Evolutionary conservation across 2,888 invertebrate species (phyloP).

Genomic region (Macrosoma leucophasiata): DNA sequence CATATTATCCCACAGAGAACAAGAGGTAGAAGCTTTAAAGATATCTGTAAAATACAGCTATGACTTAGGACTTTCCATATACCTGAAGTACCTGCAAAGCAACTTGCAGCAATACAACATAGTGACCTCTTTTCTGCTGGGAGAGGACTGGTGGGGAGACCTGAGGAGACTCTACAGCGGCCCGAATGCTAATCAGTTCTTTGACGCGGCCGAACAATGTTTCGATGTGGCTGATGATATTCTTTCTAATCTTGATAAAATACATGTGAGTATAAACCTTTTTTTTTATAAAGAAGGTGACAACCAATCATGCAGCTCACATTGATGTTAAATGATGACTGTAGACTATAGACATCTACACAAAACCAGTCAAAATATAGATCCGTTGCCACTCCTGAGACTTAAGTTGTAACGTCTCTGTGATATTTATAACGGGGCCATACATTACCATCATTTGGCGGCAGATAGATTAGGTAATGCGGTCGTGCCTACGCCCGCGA

Average conservation of each 20-base stretch:
- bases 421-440: too few species aligned
- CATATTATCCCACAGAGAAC: conserved; percentile 14
- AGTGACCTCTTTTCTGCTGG: conserved; percentile 49
- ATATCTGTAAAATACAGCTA: conserved; percentile 48
- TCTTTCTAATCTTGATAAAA: conserved; percentile 52
- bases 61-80: conserved; percentile 52
- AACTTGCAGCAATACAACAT: conserved; percentile 50
- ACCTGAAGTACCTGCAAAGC: conserved; percentile 56
- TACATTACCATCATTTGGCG: too few species aligned
- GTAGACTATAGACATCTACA: too few species aligned
- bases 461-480: too few species aligned
- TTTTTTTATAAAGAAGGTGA: too few species aligned
- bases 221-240: conserved; percentile 53
- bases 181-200: conserved; percentile 41
- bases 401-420: too few species aligned
- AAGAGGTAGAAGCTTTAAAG: conserved; percentile 38
- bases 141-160: conserved; percentile 58
- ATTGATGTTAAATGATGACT: too few species aligned
- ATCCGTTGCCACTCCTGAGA: too few species aligned
- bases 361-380: too few species aligned
- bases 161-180: conserved; percentile 47
- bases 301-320: too few species aligned
- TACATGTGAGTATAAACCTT: conserved; percentile 51
- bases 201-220: conserved; percentile 46
- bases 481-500: too few species aligned